These are phyloP conservation scores for Rhyacichthys aspro DNA, from an alignment of 2,797 vertebrate species.

Conservation along the genomic window DNA sequence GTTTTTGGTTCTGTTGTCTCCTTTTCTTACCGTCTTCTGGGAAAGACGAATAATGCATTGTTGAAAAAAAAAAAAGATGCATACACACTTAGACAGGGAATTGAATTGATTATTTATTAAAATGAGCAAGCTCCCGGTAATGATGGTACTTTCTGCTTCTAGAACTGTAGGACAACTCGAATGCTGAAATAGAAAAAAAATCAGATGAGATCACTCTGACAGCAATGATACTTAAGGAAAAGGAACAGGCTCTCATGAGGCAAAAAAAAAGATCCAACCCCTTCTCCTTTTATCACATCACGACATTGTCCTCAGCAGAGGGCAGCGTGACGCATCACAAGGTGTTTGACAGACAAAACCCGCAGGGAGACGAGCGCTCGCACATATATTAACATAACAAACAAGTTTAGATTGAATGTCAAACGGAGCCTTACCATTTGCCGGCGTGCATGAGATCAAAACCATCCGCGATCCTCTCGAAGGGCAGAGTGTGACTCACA, in stretches of 20 bases:
- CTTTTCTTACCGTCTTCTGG: conserved; percentile 11
- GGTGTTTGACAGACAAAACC: not conserved
- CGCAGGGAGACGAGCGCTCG: not conserved
- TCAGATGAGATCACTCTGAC: not conserved
- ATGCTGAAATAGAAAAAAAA: conserved; percentile 41
- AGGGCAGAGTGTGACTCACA: conserved; percentile 86
- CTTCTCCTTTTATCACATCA: conserved; percentile 8
- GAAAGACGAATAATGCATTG: conserved; percentile 39
- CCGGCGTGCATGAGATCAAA: conserved; percentile 90
- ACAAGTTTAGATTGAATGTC: conserved; percentile 5
- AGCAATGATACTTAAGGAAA: not conserved
- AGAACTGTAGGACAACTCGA: conserved; percentile 51
- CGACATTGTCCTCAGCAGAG: conserved; percentile 32
- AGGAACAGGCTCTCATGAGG: not conserved
- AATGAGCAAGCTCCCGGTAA: conserved; percentile 15
- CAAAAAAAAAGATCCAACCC: too few species aligned
- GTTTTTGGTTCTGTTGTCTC: conserved; percentile 33
- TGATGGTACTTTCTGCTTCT: conserved; percentile 7
- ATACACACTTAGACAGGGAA: conserved; percentile 25
- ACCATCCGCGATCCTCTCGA: conserved; percentile 85
- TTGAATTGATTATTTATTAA: conserved; percentile 53
- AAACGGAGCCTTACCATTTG: conserved; percentile 58
- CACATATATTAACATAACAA: conserved; percentile 10
- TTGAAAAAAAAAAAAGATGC: conserved; percentile 53
- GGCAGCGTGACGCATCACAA: conserved; percentile 26